These are phyloP conservation scores for Drosophila tsacasi DNA, from an alignment of 1,140 invertebrate species.

Conservation along the genomic window DNA sequence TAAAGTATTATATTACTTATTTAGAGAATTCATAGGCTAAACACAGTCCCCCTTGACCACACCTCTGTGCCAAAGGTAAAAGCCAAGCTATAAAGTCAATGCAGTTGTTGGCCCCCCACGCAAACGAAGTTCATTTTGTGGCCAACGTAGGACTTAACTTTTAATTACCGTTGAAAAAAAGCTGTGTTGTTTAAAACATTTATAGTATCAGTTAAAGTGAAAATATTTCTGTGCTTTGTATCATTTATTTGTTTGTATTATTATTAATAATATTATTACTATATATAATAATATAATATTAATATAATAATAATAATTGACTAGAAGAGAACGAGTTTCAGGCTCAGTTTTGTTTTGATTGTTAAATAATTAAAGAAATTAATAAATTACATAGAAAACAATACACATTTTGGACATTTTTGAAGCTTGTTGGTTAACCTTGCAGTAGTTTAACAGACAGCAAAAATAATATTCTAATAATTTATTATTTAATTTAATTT, in stretches of 20 bases:
- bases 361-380: no score
- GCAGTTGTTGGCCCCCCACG: constrained; percentile 27
- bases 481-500: no score
- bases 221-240: neutral
- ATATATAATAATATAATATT: neutral
- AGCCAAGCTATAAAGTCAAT: constrained; percentile 27
- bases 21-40: neutral
- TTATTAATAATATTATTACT: neutral
- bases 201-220: neutral
- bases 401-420: no score
- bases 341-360: no score
- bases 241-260: no score
- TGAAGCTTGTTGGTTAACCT: no score
- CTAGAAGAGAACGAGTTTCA: no score
- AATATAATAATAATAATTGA: neutral
- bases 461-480: no score
- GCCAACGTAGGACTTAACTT: constrained; percentile 28
- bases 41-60: neutral
- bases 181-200: neutral
- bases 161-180: constrained; percentile 24
- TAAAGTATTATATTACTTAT: no score
- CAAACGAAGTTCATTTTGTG: constrained; percentile 25
- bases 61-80: neutral
- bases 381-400: no score
- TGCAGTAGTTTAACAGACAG: no score